phyloP scores from a whole-genome alignment of 2,888 invertebrate genomes.

The Cryptus viduatorius region DNA sequence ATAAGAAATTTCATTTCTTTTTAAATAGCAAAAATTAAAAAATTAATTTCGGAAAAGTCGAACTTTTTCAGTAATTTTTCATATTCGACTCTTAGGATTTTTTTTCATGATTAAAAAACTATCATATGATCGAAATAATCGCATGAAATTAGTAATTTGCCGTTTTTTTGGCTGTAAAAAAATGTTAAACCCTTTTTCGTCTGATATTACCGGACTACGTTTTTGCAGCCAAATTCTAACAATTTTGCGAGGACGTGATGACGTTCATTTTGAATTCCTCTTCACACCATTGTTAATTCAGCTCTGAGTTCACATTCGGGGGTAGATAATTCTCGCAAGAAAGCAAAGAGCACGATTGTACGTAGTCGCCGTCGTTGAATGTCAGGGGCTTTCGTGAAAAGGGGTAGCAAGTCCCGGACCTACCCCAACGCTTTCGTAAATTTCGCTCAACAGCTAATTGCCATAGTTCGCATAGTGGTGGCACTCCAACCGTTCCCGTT shows the following conservation, averaged over 20 bases:
- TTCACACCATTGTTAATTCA: not conserved
- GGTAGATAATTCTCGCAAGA: constrained; percentile 45
- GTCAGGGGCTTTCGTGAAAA: constrained; percentile 52
- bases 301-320: constrained; percentile 27
- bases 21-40: too few relatives aligned
- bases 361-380: constrained; percentile 12
- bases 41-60: too few relatives aligned
- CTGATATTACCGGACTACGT: not conserved
- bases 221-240: constrained; percentile 13
- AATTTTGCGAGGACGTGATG: constrained; percentile 32
- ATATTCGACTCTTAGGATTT: too few relatives aligned
- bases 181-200: not conserved
- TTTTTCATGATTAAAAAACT: too few relatives aligned
- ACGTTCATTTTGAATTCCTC: constrained; percentile 10
- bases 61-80: too few relatives aligned
- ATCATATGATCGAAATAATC: too few relatives aligned
- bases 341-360: constrained; percentile 31
- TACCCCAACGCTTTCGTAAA: constrained; percentile 61
- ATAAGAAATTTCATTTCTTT: too few relatives aligned
- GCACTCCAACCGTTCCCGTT: constrained; percentile 1
- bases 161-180: too few relatives aligned
- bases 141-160: too few relatives aligned
- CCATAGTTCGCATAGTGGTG: constrained; percentile 25
- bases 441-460: constrained; percentile 62
- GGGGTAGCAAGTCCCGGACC: constrained; percentile 41